Evolutionary conservation across 2,888 invertebrate species (phyloP).

Genomic region (Strigamia maritima): DNA sequence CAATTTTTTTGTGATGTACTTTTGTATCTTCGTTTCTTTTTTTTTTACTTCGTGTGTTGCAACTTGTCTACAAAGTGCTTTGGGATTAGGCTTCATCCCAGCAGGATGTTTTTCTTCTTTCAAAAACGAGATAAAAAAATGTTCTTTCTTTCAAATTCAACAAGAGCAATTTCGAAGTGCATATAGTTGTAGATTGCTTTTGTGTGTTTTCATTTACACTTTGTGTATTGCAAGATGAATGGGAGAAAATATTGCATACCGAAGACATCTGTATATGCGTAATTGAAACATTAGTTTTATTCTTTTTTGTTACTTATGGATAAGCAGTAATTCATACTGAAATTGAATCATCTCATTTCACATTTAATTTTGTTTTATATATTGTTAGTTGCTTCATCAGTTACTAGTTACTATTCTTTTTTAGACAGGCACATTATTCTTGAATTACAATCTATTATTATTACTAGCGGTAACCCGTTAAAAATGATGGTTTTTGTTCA

Average conservation of each 20-base stretch:
- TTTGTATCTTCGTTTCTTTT: neutral
- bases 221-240: conserved; percentile 13
- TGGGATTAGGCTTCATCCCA: conserved; percentile 23
- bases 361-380: too few relatives aligned
- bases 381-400: too few relatives aligned
- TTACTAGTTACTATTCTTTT: too few relatives aligned
- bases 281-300: neutral
- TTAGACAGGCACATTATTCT: too few relatives aligned
- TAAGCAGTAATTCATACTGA: too few relatives aligned
- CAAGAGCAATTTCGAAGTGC: conserved; percentile 18
- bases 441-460: too few relatives aligned
- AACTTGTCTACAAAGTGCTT: conserved; percentile 25
- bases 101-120: neutral
- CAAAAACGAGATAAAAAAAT: neutral
- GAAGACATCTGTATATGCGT: neutral
- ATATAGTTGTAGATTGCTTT: conserved; percentile 15
- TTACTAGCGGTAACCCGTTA: too few relatives aligned
- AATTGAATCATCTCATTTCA: too few relatives aligned
- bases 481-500: too few relatives aligned
- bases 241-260: neutral
- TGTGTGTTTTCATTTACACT: conserved; percentile 21
- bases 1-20: conserved; percentile 1
- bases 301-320: neutral
- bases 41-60: neutral
- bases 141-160: neutral